Conservation (phyloP, 2,113 vertebrate species). For the Oryzias javanicus region DNA sequence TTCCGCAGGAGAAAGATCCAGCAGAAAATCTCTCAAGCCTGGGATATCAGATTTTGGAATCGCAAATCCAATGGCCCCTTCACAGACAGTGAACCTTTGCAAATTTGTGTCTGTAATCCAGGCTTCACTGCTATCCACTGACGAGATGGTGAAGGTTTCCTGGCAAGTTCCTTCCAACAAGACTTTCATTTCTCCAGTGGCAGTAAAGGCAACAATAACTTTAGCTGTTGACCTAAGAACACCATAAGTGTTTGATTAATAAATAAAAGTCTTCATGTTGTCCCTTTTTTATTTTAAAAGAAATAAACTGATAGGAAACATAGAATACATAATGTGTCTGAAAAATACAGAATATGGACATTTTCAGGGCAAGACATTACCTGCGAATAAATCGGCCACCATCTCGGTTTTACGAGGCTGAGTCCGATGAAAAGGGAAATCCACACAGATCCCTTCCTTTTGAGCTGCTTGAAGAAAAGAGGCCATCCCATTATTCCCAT, state of each 20-base stretch:
- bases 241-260: neutral
- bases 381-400: slow-evolving; percentile 48
- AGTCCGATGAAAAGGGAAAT: no score
- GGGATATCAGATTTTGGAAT: slow-evolving; percentile 67
- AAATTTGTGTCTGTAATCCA: slow-evolving; percentile 66
- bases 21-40: slow-evolving; percentile 67
- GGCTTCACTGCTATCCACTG: slow-evolving; percentile 73
- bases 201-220: slow-evolving; percentile 66
- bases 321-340: no score
- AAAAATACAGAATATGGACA: no score
- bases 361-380: no score
- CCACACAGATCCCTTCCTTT: no score
- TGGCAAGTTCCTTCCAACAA: slow-evolving; percentile 60
- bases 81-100: slow-evolving; percentile 45
- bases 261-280: no score
- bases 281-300: no score
- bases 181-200: slow-evolving; percentile 55
- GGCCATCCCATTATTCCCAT: no score
- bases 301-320: no score
- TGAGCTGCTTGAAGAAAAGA: no score
- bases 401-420: no score
- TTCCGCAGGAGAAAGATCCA: slow-evolving; percentile 47
- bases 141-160: slow-evolving; percentile 39
- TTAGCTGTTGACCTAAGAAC: slow-evolving; percentile 54
- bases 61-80: slow-evolving; percentile 62